Percentiles rank a stretch among this genome's conserved stretches.
These are phyloP conservation scores for Tigriopus californicus DNA, from an alignment of 2,888 invertebrate genomes.

Conservation along the genomic window DNA sequence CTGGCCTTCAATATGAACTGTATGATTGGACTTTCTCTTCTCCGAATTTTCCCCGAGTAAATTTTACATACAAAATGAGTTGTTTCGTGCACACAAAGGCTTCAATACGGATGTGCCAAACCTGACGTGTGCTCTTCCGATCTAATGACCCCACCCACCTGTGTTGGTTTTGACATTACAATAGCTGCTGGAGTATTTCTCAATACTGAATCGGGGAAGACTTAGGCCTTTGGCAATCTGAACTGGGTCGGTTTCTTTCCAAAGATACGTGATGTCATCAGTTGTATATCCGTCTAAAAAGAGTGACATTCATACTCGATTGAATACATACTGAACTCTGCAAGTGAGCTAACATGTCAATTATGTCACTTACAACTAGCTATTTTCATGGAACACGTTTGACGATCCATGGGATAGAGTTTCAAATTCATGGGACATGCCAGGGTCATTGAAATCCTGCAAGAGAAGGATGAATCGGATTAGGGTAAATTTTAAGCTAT, in stretches of 20 bases:
- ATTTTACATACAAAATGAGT: too few relatives aligned
- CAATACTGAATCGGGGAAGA: slow-evolving; percentile 78
- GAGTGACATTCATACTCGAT: too few relatives aligned
- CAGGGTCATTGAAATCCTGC: slow-evolving; percentile 73
- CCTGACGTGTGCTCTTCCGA: too few relatives aligned
- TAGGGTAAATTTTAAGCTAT: too few relatives aligned
- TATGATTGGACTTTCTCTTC: too few relatives aligned
- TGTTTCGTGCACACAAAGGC: not conserved
- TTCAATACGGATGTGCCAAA: not conserved
- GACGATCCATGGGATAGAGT: slow-evolving; percentile 84
- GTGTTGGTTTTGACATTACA: slow-evolving; percentile 93
- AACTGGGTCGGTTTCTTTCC: slow-evolving; percentile 88
- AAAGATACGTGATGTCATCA: slow-evolving; percentile 69
- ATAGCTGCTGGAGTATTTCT: slow-evolving; percentile 84
- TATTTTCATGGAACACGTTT: slow-evolving; percentile 81
- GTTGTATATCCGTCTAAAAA: slow-evolving; percentile 86
- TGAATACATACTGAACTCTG: too few relatives aligned
- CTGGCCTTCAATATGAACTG: too few relatives aligned
- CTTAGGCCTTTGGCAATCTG: slow-evolving; percentile 85
- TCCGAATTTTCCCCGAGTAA: too few relatives aligned
- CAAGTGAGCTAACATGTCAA: too few relatives aligned
- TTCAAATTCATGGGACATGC: slow-evolving; percentile 95
- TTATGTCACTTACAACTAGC: slow-evolving; percentile 68
- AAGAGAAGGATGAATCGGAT: too few relatives aligned
- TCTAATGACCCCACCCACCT: slow-evolving; percentile 40